These are phyloP conservation scores for Romanogobio albipinnatus DNA, from an alignment of 2,113 vertebrate species.

Conservation along the genomic window DNA sequence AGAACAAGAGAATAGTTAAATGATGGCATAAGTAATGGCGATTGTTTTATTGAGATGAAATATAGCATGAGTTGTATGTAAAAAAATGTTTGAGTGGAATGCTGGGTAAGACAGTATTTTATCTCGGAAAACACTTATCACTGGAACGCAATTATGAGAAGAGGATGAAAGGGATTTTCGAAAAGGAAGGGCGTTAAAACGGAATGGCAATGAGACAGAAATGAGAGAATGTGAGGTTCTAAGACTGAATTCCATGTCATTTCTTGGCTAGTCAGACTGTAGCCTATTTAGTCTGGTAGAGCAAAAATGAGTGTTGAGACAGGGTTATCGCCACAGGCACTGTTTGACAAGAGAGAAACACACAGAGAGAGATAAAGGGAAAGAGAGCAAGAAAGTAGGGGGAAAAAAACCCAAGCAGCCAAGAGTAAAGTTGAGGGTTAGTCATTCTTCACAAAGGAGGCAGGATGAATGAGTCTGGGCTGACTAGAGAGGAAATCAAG, in stretches of 20 bases:
- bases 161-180: slow-evolving; percentile 13
- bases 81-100: background rate
- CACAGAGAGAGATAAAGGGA: slow-evolving; percentile 57
- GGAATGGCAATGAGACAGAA: background rate
- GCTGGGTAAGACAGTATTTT: background rate
- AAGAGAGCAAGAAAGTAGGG: slow-evolving; percentile 38
- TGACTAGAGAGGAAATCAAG: slow-evolving; percentile 24
- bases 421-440: slow-evolving; percentile 27
- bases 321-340: slow-evolving; percentile 20
- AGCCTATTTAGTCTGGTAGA: slow-evolving; percentile 42
- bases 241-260: background rate
- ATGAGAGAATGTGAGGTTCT: background rate
- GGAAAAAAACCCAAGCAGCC: background rate
- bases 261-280: slow-evolving; percentile 32
- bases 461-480: slow-evolving; percentile 23
- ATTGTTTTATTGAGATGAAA: background rate
- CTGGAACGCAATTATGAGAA: background rate
- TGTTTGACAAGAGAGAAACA: slow-evolving; percentile 31
- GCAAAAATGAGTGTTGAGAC: slow-evolving; percentile 25
- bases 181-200: slow-evolving; percentile 2
- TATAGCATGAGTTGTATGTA: background rate
- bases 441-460: slow-evolving; percentile 26
- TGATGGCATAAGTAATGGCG: background rate
- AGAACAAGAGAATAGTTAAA: slow-evolving; percentile 17
- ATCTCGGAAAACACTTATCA: background rate